Evolutionary conservation across 2,797 vertebrate genomes (phyloP).

Genomic region (Anabacerthia variegaticeps): DNA sequence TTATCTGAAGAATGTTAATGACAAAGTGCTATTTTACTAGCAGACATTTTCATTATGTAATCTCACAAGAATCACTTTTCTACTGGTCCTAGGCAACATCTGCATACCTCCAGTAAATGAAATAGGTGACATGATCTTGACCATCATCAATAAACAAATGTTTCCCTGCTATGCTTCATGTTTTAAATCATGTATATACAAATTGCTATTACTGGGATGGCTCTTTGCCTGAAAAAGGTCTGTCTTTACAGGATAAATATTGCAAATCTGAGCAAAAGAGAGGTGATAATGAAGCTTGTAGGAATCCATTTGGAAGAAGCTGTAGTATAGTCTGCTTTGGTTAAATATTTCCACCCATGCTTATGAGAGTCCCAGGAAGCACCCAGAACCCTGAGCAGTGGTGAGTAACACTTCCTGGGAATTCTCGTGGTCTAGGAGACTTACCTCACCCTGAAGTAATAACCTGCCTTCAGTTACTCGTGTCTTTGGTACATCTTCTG

Average conservation of each 20-base stretch:
- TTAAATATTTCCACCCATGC: not conserved
- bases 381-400: not conserved
- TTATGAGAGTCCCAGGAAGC: not conserved
- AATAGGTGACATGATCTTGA: not conserved
- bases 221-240: not conserved
- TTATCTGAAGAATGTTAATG: not conserved
- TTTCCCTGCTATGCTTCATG: not conserved
- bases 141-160: not conserved
- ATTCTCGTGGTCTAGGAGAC: not conserved
- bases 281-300: not conserved
- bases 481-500: not conserved
- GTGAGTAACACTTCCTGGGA: not conserved
- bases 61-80: not conserved
- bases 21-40: not conserved
- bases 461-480: not conserved
- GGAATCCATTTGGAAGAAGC: not conserved
- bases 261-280: not conserved
- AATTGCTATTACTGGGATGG: not conserved
- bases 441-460: not conserved
- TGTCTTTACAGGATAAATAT: not conserved
- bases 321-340: not conserved
- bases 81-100: not conserved
- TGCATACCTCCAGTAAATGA: not conserved
- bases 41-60: not conserved
- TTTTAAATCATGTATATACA: not conserved